A percentile compares a stretch with the other conserved stretches of the same genome.
Conservation (phyloP, 2,888 invertebrate genomes). For the Taphrorychus bicolor region DNA sequence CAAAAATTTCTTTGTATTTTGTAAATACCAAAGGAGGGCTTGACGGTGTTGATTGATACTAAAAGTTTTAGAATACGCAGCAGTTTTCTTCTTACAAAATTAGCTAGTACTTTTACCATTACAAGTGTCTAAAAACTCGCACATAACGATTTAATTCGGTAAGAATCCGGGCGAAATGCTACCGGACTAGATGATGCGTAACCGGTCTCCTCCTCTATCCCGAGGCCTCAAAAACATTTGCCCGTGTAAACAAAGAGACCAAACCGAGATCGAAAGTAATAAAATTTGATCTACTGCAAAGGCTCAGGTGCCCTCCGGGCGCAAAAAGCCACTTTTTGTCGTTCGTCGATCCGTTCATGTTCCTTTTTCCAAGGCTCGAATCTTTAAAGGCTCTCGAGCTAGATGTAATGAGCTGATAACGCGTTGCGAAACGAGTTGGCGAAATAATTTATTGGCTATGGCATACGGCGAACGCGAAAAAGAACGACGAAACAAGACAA, state of each 20-base stretch:
- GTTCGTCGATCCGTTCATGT: conserved; percentile 4
- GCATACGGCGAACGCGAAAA: conserved; percentile 14
- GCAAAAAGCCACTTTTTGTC: conserved; percentile 13
- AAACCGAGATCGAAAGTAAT: conserved; percentile 14
- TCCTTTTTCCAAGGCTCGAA: conserved; percentile 12
- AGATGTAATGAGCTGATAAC: conserved; percentile 37
- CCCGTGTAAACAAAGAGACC: not conserved
- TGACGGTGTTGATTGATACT: too few relatives aligned
- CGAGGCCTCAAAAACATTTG: conserved; percentile 3
- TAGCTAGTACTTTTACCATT: too few relatives aligned
- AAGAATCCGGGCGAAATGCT: not conserved
- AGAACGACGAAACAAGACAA: conserved; percentile 2
- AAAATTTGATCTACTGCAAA: conserved; percentile 21
- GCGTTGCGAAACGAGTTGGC: conserved; percentile 30
- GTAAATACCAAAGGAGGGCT: too few relatives aligned
- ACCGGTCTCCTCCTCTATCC: conserved; percentile 3
- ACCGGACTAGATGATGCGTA: conserved; percentile 1
- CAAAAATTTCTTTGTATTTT: too few relatives aligned
- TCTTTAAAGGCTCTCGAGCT: conserved; percentile 16
- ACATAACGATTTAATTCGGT: too few relatives aligned
- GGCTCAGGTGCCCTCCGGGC: conserved; percentile 11
- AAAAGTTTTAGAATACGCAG: too few relatives aligned
- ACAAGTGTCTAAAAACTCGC: too few relatives aligned
- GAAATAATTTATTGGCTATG: conserved; percentile 32
- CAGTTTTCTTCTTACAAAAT: too few relatives aligned